Evolutionary conservation across 1,140 invertebrate species (phyloP).

Genomic region (Leptinotarsa texana): DNA sequence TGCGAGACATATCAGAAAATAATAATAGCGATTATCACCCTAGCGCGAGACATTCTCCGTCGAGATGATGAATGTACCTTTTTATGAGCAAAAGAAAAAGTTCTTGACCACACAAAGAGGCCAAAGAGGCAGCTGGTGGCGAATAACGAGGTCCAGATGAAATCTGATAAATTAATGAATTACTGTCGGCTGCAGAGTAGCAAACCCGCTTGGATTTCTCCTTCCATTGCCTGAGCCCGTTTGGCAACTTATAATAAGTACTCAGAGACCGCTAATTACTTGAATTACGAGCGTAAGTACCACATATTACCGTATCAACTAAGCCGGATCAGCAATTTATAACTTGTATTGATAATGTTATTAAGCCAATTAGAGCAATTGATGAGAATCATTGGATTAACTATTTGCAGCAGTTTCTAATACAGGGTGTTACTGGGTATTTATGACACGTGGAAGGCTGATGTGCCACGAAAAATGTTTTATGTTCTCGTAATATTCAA

Average conservation of each 20-base stretch:
- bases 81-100: neutral
- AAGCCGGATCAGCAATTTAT: slow-evolving; percentile 2
- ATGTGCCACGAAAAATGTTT: too few relatives aligned
- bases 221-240: neutral
- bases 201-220: neutral
- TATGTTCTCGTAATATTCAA: too few relatives aligned
- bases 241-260: slow-evolving; percentile 1
- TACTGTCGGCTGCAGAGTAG: neutral
- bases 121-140: slow-evolving; percentile 1
- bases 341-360: neutral
- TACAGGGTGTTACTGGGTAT: too few relatives aligned
- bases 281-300: slow-evolving; percentile 3
- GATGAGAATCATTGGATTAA: neutral
- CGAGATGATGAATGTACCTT: slow-evolving; percentile 3
- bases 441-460: too few relatives aligned
- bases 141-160: neutral
- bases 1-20: neutral
- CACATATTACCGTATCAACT: neutral
- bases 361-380: neutral
- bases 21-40: neutral
- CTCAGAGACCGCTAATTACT: neutral
- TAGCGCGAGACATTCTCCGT: neutral
- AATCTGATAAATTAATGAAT: slow-evolving; percentile 6
- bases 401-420: too few relatives aligned
- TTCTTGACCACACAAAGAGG: neutral